Evolutionary conservation across 2,113 vertebrate species (phyloP).

Genomic region (Phyllostomus discolor): DNA sequence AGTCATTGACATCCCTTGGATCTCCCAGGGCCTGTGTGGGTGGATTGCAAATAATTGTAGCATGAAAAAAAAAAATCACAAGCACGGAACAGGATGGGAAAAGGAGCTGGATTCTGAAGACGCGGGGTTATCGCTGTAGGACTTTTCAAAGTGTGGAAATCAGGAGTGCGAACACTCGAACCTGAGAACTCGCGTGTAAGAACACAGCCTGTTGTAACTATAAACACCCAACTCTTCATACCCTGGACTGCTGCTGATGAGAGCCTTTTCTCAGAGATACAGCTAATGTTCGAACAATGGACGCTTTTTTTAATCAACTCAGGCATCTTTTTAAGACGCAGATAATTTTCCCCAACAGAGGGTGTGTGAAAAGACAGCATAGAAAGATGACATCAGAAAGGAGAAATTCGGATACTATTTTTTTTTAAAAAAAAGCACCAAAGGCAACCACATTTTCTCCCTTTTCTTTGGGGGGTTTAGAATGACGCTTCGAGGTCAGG

Average conservation of each 20-base stretch:
- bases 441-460: neutral
- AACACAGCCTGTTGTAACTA: neutral
- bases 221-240: neutral
- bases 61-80: neutral
- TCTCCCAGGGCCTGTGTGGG: neutral
- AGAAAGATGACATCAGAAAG: neutral
- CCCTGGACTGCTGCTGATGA: neutral
- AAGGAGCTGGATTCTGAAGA: too few relatives aligned
- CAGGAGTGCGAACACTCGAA: neutral
- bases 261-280: neutral
- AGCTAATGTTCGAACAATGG: neutral
- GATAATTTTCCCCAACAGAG: neutral
- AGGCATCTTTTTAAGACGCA: neutral
- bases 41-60: neutral
- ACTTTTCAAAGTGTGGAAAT: neutral
- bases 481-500: too few relatives aligned
- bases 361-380: neutral
- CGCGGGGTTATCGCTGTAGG: neutral
- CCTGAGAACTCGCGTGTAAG: too few relatives aligned
- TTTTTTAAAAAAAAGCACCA: too few relatives aligned
- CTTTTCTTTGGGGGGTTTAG: too few relatives aligned
- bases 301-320: neutral
- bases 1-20: too few relatives aligned
- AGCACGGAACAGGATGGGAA: fast-evolving
- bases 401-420: too few relatives aligned